Base-by-base conservation (phyloP, 2,888 invertebrate genomes). In the Megaustenia siamemsis region DNA sequence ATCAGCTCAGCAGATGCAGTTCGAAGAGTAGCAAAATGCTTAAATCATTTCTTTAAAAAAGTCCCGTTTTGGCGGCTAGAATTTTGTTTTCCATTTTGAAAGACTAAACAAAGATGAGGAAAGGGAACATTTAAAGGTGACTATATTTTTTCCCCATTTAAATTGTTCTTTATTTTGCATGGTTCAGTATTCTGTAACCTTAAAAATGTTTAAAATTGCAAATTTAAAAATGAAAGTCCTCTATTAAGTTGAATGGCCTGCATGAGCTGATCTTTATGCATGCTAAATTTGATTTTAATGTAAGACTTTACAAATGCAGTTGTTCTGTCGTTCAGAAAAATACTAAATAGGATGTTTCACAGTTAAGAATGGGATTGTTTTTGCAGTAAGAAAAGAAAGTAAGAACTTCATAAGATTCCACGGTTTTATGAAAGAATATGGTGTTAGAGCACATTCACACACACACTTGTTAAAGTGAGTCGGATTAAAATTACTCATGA, bases 61-160 rank as follows among this genome's bases (percentile, higher is more conserved):
- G 28, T 43, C 32, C 5, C 35, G 35, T 73, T 73, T 69, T 28
- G 43, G 45, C 45, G 21, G 32, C 49, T 32, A 45, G 73, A 73
- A 1, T 73, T 73, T 32, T 15, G 73, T 77, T 77, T 38, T 60
- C 77, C 35, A 38, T 40, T 60, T 77, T 56, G 77, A 77, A 77
- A 78, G 43, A 18, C 66, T 43, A 32, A 63, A 28, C 63, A 66
- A 78, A 43, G 78, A 78, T 40, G 78, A 66, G 78, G 63, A 43
- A 78, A 78, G 66, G 40, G 63, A 78, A 60, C 63, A 60, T 49
- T 28, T 45, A 73, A 73, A 73, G 73, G 73, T 73, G 73, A 73
- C 73, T 73, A 73, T 49, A 4, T 73, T 73, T 49, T 73, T 45
- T 28, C 24, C 24, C 60, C 28, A 32, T 73, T 73, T 28, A 32